phyloP scores from a whole-genome alignment of 2,113 vertebrate genomes.

The Lepus timidus region DNA sequence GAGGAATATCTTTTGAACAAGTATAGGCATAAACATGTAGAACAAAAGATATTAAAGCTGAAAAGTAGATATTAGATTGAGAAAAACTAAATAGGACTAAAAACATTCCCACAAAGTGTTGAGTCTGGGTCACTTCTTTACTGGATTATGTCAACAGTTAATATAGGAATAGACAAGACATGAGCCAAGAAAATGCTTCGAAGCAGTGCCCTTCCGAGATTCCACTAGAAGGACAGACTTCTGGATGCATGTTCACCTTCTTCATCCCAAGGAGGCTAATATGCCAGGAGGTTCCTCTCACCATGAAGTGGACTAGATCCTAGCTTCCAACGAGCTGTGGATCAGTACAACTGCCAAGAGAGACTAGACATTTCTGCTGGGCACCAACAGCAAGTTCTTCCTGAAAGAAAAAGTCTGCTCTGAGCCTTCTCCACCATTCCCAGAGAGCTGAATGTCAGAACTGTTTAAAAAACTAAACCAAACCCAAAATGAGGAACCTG shows the following conservation, averaged over 20 bases:
- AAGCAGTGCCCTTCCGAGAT: not conserved
- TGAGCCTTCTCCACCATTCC: no score
- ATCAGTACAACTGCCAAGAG: not conserved
- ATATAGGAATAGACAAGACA: not conserved
- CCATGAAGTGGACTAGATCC: not conserved
- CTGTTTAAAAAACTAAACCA: no score
- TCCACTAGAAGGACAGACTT: not conserved
- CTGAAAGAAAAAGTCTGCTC: no score
- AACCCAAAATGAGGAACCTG: no score
- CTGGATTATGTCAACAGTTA: not conserved
- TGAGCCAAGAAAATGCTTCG: not conserved
- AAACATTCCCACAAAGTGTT: not conserved
- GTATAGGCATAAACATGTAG: no score
- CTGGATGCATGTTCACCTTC: not conserved
- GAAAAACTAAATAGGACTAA: not conserved
- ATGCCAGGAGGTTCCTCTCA: not conserved
- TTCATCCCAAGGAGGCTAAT: not conserved
- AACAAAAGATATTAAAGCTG: no score
- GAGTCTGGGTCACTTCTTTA: not conserved
- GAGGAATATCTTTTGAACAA: no score
- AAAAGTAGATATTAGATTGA: not conserved
- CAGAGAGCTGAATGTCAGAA: no score
- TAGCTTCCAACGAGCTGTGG: not conserved
- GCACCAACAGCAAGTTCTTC: no score
- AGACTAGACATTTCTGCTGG: not conserved